A percentile compares a stretch with the other conserved stretches of the same genome.
These are phyloP conservation scores for Autographa pulchrina DNA, from an alignment of 2,888 invertebrate species.

Conservation along the genomic window DNA sequence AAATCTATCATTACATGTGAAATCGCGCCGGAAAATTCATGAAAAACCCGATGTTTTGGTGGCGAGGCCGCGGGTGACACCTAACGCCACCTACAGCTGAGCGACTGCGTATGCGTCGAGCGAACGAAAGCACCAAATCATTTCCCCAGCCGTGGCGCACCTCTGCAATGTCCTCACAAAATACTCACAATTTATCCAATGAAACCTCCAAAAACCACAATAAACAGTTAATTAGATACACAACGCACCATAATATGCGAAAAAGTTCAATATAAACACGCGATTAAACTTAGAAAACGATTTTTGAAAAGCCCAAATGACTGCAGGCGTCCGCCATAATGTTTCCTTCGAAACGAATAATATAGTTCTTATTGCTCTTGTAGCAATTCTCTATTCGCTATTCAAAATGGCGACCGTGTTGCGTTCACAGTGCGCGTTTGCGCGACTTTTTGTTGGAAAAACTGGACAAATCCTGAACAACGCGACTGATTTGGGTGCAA, in stretches of 20 bases:
- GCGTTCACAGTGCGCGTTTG: constrained; percentile 87
- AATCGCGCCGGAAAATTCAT: constrained; percentile 88
- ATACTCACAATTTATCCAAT: constrained; percentile 87
- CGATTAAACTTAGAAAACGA: constrained; percentile 89
- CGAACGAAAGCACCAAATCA: constrained; percentile 90
- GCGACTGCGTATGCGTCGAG: constrained; percentile 88
- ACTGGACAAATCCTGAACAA: constrained; percentile 85
- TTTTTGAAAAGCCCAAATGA: constrained; percentile 90
- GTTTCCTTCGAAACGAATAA: constrained; percentile 90
- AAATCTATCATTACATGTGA: constrained; percentile 75
- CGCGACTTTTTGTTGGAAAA: constrained; percentile 87
- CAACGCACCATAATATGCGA: constrained; percentile 88
- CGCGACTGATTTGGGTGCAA: constrained; percentile 83
- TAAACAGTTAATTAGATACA: constrained; percentile 86
- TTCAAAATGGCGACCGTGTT: constrained; percentile 90
- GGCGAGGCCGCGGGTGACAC: constrained; percentile 79
- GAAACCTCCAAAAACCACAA: constrained; percentile 86
- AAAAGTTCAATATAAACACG: constrained; percentile 90
- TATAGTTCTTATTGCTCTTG: constrained; percentile 90
- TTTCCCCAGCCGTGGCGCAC: constrained; percentile 90
- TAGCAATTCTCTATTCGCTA: constrained; percentile 90
- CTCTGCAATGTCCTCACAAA: constrained; percentile 88
- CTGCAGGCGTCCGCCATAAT: constrained; percentile 90
- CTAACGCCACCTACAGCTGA: constrained; percentile 90
- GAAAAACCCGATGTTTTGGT: constrained; percentile 88